phyloP scores from a whole-genome alignment of 2,797 vertebrate species.

The Muscicapa striata region DNA sequence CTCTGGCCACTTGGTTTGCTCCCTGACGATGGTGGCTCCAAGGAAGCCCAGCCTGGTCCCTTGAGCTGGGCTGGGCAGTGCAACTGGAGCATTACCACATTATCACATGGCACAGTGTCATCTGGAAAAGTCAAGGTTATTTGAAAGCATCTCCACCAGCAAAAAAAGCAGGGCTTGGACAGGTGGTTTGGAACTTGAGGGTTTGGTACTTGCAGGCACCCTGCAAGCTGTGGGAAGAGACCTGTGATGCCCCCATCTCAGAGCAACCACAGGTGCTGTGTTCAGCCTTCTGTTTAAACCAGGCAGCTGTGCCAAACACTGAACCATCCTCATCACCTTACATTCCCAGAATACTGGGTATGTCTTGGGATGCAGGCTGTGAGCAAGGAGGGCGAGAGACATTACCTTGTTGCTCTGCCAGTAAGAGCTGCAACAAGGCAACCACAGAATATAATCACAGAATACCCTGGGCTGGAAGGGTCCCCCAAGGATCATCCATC shows the following conservation, averaged over 20 bases:
- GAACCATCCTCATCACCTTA: not conserved
- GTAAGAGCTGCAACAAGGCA: not conserved
- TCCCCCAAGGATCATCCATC: rapidly evolving
- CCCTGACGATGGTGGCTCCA: rapidly evolving
- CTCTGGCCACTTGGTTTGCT: not conserved
- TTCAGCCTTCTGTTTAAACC: not conserved
- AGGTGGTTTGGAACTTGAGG: not conserved
- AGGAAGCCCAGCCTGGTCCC: not conserved
- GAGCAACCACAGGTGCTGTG: rapidly evolving
- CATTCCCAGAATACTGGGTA: not conserved
- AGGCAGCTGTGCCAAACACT: not conserved
- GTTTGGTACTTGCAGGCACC: not conserved
- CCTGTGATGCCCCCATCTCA: rapidly evolving
- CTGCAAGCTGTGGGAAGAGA: not conserved
- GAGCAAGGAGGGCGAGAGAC: not conserved
- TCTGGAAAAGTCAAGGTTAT: not conserved
- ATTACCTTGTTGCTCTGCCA: not conserved
- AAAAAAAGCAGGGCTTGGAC: not conserved
- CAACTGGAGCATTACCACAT: not conserved
- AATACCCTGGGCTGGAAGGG: not conserved
- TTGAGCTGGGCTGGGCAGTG: not conserved
- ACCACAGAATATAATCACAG: not conserved
- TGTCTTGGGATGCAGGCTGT: not conserved
- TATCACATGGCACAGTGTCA: rapidly evolving
- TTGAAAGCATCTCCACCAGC: rapidly evolving